Evolutionary conservation across 2,888 invertebrate species (phyloP), one percentile per base, ranked within the genome.

Genomic region (Campoplex nolae): DNA sequence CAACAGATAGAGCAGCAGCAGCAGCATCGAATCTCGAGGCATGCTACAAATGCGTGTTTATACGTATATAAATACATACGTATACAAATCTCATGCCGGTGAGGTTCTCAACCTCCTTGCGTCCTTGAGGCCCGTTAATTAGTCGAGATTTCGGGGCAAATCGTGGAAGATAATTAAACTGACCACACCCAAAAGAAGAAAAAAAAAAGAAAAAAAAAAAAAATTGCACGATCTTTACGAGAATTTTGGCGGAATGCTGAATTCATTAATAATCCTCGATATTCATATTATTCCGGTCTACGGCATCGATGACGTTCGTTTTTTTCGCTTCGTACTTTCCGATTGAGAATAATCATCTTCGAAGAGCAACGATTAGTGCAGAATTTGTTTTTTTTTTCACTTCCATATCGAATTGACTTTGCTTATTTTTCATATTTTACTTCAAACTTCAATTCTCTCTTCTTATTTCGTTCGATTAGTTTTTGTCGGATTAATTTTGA

Each of bases 111-210:
- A 86, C 78, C 79, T 86, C 65, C 18, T 32, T 13, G 83, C 70
- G 85, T 74, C 85, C 85, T 86, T 86, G 85, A 75, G 79, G 54
- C n/a, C 85, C 83, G 83, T 84, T 81, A 84, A 86, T 86, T 84
- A 83, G 77, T 58, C 73, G 83, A 68, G 74, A 85, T 85, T 83
- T 83, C 70, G 68, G 45, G 42, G 67, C 54, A 48, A 71, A 38
- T 42, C 77, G 68, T 51, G 76, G 62, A 54, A 56, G 82, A 79
- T 84, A 81, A 86, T 80, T 84, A 83, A 85, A 85, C 85, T 85
- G 85, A 85, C 85, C 85, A 83, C 85, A 85, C 85, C 85, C 85
- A 85, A 83, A 23, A 23, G 23, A 23, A 23, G n/a, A 23, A 23
- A 23, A 23, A 23, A 23, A 23, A 23, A 23, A 0, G 23, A 23